These are phyloP conservation scores for Zaprionus tsacasi DNA, from an alignment of 1,140 invertebrate genomes.

Conservation along the genomic window DNA sequence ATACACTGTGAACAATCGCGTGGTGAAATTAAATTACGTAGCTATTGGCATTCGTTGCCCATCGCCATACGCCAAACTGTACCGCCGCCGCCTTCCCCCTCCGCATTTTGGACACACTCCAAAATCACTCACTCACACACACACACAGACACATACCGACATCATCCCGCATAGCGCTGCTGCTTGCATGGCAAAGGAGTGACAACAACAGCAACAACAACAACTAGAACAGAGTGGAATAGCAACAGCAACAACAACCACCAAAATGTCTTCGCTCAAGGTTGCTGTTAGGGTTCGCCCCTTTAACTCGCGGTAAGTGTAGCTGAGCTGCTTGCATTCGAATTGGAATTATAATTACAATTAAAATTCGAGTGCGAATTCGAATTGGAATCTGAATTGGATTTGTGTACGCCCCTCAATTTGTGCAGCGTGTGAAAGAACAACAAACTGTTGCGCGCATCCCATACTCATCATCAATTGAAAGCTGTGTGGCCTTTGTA, in stretches of 20 bases:
- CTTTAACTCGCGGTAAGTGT: conserved; percentile 87
- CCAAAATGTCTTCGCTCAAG: conserved; percentile 88
- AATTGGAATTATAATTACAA: conserved; percentile 11
- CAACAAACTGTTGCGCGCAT: conserved; percentile 57
- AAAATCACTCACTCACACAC: conserved; percentile 5
- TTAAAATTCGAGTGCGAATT: conserved; percentile 15
- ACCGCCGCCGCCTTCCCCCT: conserved; percentile 16
- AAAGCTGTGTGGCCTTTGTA: background rate
- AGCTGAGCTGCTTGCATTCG: conserved; percentile 2
- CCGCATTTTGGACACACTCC: background rate
- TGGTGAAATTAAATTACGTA: conserved; percentile 30
- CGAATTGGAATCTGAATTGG: conserved; percentile 1
- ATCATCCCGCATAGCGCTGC: conserved; percentile 11
- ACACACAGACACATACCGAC: background rate
- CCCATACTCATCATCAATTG: conserved; percentile 9
- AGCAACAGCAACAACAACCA: conserved; percentile 37
- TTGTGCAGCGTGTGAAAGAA: background rate
- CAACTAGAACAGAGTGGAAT: conserved; percentile 8
- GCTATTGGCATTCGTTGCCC: conserved; percentile 15
- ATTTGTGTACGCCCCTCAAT: conserved; percentile 39
- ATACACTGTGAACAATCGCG: conserved; percentile 26
- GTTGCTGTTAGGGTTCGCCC: conserved; percentile 88
- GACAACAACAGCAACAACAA: conserved; percentile 38
- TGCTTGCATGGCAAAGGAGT: conserved; percentile 50
- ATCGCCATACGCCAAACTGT: conserved; percentile 11